Evolutionary conservation across 2,888 invertebrate genomes (phyloP).

Genomic region (Empis livida): DNA sequence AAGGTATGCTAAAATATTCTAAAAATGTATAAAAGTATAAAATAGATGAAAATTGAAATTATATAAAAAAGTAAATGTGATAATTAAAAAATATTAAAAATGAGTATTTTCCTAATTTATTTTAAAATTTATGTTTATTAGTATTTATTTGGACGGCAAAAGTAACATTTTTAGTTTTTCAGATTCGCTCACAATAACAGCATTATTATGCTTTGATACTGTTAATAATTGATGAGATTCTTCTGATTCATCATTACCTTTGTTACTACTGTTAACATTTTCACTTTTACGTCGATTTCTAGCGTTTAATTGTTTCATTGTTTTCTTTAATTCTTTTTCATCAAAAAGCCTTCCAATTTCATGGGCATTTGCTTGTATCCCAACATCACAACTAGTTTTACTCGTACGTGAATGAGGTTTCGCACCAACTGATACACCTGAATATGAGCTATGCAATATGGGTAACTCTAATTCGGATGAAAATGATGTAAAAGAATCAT

Average conservation of each 20-base stretch:
- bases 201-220: conserved; percentile 21
- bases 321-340: conserved; percentile 23
- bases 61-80: no score
- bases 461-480: conserved; percentile 38
- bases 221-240: conserved; percentile 26
- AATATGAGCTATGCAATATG: conserved; percentile 35
- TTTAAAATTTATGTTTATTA: background rate
- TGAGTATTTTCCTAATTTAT: no score
- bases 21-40: no score
- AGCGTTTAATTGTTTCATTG: conserved; percentile 24
- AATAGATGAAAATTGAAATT: no score
- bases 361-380: conserved; percentile 44
- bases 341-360: conserved; percentile 38
- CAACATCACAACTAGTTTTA: conserved; percentile 43
- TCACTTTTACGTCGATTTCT: conserved; percentile 23
- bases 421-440: conserved; percentile 35
- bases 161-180: conserved; percentile 36
- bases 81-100: no score
- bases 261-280: conserved; percentile 5
- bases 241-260: conserved; percentile 19
- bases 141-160: conserved; percentile 30
- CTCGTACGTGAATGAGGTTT: conserved; percentile 39
- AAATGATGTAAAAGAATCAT: conserved; percentile 28
- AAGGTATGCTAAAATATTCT: no score
- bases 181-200: conserved; percentile 32